Evolutionary conservation across 2,888 invertebrate species (phyloP).

Genomic region (Anthrax anthrax): DNA sequence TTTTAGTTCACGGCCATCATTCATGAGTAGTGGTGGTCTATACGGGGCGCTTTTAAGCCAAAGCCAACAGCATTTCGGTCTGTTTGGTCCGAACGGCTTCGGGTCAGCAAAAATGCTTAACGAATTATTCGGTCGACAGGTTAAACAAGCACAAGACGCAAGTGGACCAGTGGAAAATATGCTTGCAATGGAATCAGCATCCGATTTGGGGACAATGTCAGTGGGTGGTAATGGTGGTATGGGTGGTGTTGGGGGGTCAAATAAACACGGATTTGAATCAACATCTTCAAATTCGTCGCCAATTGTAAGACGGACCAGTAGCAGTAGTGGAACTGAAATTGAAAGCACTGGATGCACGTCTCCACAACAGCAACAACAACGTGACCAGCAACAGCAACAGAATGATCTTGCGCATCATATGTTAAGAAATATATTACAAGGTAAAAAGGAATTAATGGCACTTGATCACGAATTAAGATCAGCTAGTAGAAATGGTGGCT

Average conservation of each 20-base stretch:
- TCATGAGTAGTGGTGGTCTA: slow-evolving; percentile 71
- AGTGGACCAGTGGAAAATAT: slow-evolving; percentile 36
- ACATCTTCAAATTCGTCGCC: slow-evolving; percentile 14
- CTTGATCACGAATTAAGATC: slow-evolving; percentile 52
- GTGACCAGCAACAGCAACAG: slow-evolving; percentile 24
- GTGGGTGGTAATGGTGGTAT: slow-evolving; percentile 2
- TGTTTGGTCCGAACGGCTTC: slow-evolving; percentile 71
- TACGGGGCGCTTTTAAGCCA: slow-evolving; percentile 76
- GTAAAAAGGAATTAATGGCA: slow-evolving; percentile 69
- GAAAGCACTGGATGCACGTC: slow-evolving; percentile 35
- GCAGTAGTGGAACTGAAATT: slow-evolving; percentile 34
- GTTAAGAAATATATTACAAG: slow-evolving; percentile 80
- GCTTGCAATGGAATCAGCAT: slow-evolving; percentile 34
- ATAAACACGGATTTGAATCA: slow-evolving; percentile 11
- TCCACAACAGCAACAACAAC: slow-evolving; percentile 19
- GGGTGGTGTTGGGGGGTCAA: slow-evolving; percentile 8
- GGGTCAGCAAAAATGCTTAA: slow-evolving; percentile 84
- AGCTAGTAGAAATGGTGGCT: slow-evolving; percentile 20
- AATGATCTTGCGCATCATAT: slow-evolving; percentile 63
- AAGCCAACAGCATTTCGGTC: slow-evolving; percentile 63
- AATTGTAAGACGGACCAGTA: slow-evolving; percentile 20
- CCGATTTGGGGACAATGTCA: slow-evolving; percentile 32
- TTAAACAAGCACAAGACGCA: slow-evolving; percentile 52
- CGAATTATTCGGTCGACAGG: slow-evolving; percentile 72
- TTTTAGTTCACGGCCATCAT: slow-evolving; percentile 64